Evolutionary conservation across 2,113 vertebrate genomes (phyloP), one percentile per base, ranked within the genome.

Genomic region (Hemicordylus capensis): DNA sequence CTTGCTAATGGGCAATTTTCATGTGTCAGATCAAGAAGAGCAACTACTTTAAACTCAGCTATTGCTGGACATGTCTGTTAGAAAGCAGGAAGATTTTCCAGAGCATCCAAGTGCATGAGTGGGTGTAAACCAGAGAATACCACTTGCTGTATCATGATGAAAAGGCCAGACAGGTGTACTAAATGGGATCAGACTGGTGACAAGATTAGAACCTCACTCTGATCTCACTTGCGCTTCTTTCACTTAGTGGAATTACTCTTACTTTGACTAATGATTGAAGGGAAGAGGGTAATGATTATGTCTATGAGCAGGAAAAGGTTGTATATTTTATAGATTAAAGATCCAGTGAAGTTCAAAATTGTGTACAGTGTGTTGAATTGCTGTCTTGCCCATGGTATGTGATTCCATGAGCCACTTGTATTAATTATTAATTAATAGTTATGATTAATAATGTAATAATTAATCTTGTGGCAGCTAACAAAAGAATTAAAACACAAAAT

Each of bases 211-310:
- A 82, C 74, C 44, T 76, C 44, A 74, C 76, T 48, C 89, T 85
- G 70, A 81, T n/a, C 61, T 88, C 79, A 34, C 67, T 63, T 51
- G 5, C 73, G 4, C 66, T 86, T 89, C 11, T 87, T 88, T 39
- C 7, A 15, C 24, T 22, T n/a, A 14, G 31, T 48, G 51, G 7
- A 2, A 3, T 80, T 80, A 39, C 85, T 88, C 73, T 28, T 83
- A 12, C 82, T 77, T 11, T 26, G 42, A 64, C 0, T 51, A 48
- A 85, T 69, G 87, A 63, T 89, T 80, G 24, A 39, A 72, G 58
- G 77, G 66, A 9, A 54, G 14, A 63, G 76, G 77, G 39, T 80
- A 90, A 37, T 61, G 64, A 81, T 34, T 1, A 83, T 87, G 66
- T 11, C 31, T 26, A 14, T 6, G 73, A 37, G 48, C 31, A 20